A percentile compares a stretch with the other conserved stretches of the same genome.
phyloP scores from a whole-genome alignment of 2,113 vertebrate species.

The Bambusicola thoracicus region DNA sequence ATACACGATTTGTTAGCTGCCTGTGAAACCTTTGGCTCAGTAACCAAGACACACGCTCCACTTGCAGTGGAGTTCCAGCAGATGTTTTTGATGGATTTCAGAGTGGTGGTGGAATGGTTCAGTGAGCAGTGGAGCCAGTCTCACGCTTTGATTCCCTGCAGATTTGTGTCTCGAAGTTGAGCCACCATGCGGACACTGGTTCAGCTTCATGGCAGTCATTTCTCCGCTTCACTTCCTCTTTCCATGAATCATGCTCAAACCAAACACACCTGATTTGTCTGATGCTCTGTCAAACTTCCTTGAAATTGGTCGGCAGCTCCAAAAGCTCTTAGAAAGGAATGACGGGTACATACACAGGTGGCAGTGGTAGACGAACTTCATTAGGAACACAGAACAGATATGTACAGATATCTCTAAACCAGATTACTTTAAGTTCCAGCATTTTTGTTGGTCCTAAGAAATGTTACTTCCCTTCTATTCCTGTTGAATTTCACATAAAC shows the following conservation, averaged over 20 bases:
- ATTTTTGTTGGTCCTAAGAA: neutral
- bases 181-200: neutral
- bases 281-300: neutral
- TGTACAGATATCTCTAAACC: neutral
- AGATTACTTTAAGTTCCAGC: neutral
- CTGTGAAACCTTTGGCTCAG: neutral
- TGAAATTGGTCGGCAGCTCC: neutral
- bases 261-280: neutral
- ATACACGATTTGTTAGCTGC: neutral
- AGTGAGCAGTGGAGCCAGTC: neutral
- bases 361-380: neutral
- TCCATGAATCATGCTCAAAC: neutral
- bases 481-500: neutral
- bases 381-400: neutral
- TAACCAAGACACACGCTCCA: neutral
- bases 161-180: slow-evolving; percentile 21
- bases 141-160: neutral
- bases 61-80: neutral
- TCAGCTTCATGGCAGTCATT: neutral
- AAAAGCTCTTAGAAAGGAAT: neutral
- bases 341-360: neutral
- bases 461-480: neutral
- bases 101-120: neutral
- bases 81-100: slow-evolving; percentile 27
- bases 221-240: neutral